Evolutionary conservation across 2,888 invertebrate genomes (phyloP), one percentile per base, ranked within the genome.

Genomic region (Meandrusa payeni): DNA sequence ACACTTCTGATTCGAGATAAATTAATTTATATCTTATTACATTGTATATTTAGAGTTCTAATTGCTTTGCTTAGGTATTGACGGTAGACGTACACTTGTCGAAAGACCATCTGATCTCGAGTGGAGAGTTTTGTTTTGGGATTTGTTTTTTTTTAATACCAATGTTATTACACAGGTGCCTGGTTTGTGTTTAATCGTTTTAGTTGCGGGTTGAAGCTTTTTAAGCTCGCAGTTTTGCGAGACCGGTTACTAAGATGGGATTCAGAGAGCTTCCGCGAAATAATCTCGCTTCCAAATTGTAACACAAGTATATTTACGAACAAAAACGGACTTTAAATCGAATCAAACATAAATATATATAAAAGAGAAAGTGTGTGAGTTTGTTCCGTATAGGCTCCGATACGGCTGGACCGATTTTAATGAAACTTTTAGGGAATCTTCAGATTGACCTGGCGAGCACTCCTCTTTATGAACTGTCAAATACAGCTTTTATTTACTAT

Each of bases 111-210:
- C 42, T 47, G 47, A 50, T 52, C 42, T 51, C 45, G 24, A 52
- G 48, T 50, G 50, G 48, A 34, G 26, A 34, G 43, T 52, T 50
- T 48, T 51, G 49, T 49, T 52, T 54, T 51, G 45, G 41, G 38
- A 24, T 37, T 19, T 41, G 32, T 50, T 51, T 44, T 51, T 45
- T 46, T 53, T 54, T 41, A 40, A 44, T 47, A 34, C 26, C 20
- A 20, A 43, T 47, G 46, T 50, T 41, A 46, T 42, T 33, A 47
- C 52, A 55, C 56, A 60, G 57, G 60, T 58, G 58, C 48, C 52
- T 47, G 46, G 47, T 50, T 33, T 50, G 41, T 47, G 45, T 47
- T 46, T 44, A 5, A 22, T 29, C 28, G 46, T 46, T 51, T 52
- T 46, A 37, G 48, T 53, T 45, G 48, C 47, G 27, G 44, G 46